Evolutionary conservation across 2,113 vertebrate genomes (phyloP).

Genomic region (Fulmarus glacialis): DNA sequence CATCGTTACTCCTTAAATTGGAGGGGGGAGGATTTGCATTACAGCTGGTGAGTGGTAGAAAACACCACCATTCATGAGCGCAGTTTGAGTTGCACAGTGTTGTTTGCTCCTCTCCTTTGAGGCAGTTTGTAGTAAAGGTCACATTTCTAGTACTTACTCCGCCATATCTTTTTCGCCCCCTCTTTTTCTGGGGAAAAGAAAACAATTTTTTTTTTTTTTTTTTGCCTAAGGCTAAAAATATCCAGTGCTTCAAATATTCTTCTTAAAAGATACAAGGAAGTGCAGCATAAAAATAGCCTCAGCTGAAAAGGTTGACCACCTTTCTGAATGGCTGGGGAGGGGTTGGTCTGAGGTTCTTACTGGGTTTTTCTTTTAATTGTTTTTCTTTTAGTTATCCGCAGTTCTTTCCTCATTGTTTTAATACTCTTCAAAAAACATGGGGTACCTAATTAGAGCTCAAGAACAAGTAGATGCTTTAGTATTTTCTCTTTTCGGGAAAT

Average conservation of each 20-base stretch:
- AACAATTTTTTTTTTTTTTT: background rate
- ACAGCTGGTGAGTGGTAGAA: slow-evolving; percentile 10
- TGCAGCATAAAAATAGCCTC: slow-evolving; percentile 27
- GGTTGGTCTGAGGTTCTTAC: background rate
- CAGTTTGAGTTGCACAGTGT: background rate
- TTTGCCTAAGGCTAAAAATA: slow-evolving; percentile 45
- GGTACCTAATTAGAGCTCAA: background rate
- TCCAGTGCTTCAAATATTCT: background rate
- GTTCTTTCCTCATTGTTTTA: background rate
- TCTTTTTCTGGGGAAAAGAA: slow-evolving; percentile 14
- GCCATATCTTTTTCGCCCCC: background rate
- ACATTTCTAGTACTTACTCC: background rate
- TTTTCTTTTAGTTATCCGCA: background rate
- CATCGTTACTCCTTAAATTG: slow-evolving; percentile 44
- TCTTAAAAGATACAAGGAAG: slow-evolving; percentile 32
- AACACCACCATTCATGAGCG: slow-evolving; percentile 1
- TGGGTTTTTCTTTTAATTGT: background rate
- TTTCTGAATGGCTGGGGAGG: background rate
- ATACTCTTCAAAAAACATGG: background rate
- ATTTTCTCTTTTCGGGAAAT: background rate
- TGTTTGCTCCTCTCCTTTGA: background rate
- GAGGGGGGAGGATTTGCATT: slow-evolving; percentile 6
- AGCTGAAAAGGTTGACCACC: background rate
- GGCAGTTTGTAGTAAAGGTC: slow-evolving; percentile 39
- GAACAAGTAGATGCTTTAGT: background rate